Base-by-base conservation (phyloP, 2,113 vertebrate genomes). In the Corythornis madagascariensis region DNA sequence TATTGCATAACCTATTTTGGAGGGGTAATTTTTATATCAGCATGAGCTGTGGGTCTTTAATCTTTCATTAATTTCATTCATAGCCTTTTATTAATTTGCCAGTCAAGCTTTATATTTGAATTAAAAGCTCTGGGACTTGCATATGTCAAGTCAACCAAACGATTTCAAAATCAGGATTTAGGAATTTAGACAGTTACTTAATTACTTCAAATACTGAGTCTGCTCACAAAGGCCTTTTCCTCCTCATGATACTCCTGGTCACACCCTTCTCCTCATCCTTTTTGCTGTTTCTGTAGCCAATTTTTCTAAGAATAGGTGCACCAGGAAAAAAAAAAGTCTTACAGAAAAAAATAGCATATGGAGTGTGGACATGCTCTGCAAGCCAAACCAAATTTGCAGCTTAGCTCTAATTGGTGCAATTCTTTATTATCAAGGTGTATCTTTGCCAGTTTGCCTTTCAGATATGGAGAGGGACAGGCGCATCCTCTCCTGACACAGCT, bases 51-150 rank as follows among this genome's bases (percentile, higher is more conserved):
- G 90, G 92, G 91, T 86, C 96, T 94, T 96, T 95, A 95, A 93
- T 96, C 92, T 95, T 93, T 95, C 94, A 91, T 91, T 96, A 95
- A 96, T 96, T 95, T 96, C 47, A 66, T 93, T 93, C 91, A 87
- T 43, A 96, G 87, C 63, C 89, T 94, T 93, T 88, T 89, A 92
- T 96, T 96, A 96, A 96, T 96, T 96, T 96, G 94, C 96, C 96
- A 95, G 55, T 96, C 96, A 94, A 95, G 91, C 84, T 96, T 96
- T 95, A 87, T 89, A 64, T 93, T 92, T 92, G 92, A 95, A 84
- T 95, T 96, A 92, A 93, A 90, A 93, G 86, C 93, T 95, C 55
- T 74, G 95, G 92, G 92, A 95, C 77, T 95, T 82, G 71, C 71
- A 89, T 2, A 11, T 75, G 82, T 95, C 92, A 93, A 95, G 67